phyloP scores from a whole-genome alignment of 2,797 vertebrate genomes.

The Pangasius krempfi region DNA sequence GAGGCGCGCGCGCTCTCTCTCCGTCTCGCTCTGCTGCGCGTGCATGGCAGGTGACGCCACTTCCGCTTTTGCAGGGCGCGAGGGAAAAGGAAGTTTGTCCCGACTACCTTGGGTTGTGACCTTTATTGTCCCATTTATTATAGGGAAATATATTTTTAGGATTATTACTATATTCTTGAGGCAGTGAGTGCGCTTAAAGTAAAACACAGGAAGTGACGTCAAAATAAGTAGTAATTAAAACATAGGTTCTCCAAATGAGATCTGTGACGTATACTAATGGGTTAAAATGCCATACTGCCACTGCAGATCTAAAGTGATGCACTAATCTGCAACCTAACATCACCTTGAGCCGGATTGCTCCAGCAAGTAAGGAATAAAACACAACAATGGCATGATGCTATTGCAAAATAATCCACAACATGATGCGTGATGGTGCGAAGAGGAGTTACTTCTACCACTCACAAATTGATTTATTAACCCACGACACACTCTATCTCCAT shows the following conservation, averaged over 20 bases:
- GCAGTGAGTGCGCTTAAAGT: background rate
- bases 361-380: background rate
- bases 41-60: conserved; percentile 31
- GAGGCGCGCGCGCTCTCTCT: background rate
- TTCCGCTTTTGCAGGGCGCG: conserved; percentile 25
- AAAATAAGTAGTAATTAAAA: background rate
- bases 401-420: background rate
- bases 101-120: background rate
- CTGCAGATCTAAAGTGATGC: background rate
- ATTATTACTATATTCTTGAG: background rate
- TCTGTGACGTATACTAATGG: background rate
- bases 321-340: background rate
- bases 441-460: background rate
- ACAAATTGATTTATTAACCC: background rate
- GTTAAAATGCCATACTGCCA: background rate
- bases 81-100: conserved; percentile 11
- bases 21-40: background rate
- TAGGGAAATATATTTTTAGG: background rate
- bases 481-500: background rate
- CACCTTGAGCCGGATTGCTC: background rate
- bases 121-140: conserved; percentile 8
- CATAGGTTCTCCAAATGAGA: background rate
- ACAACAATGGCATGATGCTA: background rate
- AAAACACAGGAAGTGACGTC: background rate
- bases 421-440: background rate